phyloP scores from a whole-genome alignment of 2,113 vertebrate species.

The Xiphophorus maculatus region DNA sequence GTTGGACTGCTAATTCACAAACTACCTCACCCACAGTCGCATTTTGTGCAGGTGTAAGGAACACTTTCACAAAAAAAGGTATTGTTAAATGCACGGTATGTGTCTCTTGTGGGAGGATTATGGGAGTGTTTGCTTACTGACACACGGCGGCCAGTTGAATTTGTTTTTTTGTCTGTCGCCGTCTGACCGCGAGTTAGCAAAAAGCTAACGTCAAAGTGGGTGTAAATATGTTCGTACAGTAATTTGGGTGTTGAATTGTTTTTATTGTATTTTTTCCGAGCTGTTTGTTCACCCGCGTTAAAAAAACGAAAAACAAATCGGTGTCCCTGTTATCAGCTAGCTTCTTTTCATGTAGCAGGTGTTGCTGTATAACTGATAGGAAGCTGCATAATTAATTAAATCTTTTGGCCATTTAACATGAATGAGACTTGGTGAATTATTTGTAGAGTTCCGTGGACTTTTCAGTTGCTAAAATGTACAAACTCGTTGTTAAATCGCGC shows the following conservation, averaged over 20 bases:
- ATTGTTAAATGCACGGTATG: neutral
- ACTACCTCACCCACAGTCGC: constrained; percentile 8
- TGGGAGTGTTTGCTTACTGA: constrained; percentile 33
- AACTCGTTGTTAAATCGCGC: neutral
- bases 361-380: neutral
- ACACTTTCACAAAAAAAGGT: neutral
- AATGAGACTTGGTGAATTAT: neutral
- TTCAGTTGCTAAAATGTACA: neutral
- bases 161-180: constrained; percentile 45
- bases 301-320: neutral
- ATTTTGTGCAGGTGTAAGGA: constrained; percentile 58
- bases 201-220: constrained; percentile 31
- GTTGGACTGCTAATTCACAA: constrained; percentile 27
- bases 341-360: constrained; percentile 1
- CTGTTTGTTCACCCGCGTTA: neutral
- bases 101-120: constrained; percentile 1
- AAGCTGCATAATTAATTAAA: neutral
- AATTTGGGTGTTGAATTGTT: constrained; percentile 32
- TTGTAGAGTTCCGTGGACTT: neutral
- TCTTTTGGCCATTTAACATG: neutral
- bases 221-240: constrained; percentile 1
- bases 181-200: constrained; percentile 58
- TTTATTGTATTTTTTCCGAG: neutral
- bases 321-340: constrained; percentile 4
- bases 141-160: constrained; percentile 5